Conservation (phyloP, 1,140 invertebrate species). For the Aradophagus sp. region DNA sequence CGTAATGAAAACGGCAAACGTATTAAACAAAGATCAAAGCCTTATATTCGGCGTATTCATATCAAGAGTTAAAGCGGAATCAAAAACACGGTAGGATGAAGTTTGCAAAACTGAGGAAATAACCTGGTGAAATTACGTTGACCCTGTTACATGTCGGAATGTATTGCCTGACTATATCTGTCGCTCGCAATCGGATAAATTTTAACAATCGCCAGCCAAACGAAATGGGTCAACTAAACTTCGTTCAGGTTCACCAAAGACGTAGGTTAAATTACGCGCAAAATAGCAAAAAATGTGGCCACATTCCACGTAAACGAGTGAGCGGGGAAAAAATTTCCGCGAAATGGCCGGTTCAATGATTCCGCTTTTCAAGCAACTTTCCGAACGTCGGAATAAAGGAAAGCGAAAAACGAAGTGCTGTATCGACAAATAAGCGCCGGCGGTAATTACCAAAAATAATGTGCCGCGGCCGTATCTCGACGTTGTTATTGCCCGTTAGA, state of each 20-base stretch:
- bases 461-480: too few relatives aligned
- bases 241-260: conserved; percentile 45
- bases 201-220: conserved; percentile 56
- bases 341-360: too few relatives aligned
- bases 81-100: conserved; percentile 35
- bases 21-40: conserved; percentile 23
- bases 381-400: too few relatives aligned
- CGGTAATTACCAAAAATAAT: too few relatives aligned
- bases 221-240: conserved; percentile 54
- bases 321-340: too few relatives aligned
- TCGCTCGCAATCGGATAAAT: conserved; percentile 55
- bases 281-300: too few relatives aligned
- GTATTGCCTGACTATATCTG: conserved; percentile 42
- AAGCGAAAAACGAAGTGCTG: too few relatives aligned
- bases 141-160: conserved; percentile 52
- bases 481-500: too few relatives aligned
- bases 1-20: too few relatives aligned
- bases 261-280: conserved; percentile 53
- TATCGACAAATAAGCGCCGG: too few relatives aligned
- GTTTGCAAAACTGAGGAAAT: conserved; percentile 48
- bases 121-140: conserved; percentile 53
- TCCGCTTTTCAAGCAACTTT: too few relatives aligned
- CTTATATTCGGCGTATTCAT: conserved; percentile 9
- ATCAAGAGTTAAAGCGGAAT: conserved; percentile 31
- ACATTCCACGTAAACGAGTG: too few relatives aligned